Base-by-base conservation (phyloP, 2,113 vertebrate species). In the Leiothrix lutea region DNA sequence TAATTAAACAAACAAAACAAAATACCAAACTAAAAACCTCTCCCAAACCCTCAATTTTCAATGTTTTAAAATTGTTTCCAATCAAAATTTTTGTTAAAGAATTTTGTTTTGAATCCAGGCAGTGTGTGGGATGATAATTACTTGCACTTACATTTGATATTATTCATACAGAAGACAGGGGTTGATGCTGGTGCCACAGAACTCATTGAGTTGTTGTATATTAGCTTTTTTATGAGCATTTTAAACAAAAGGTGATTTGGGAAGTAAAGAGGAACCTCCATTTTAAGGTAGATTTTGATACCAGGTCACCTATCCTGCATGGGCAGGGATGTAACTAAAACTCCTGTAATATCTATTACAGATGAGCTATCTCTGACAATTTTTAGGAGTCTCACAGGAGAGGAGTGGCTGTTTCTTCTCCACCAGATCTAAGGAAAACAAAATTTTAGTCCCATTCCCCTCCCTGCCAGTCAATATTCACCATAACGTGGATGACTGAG, bases 21-120 rank as follows among this genome's bases (percentile, higher is more conserved):
- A 61, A 19, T 38, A 8, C 3, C 5, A 24, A 33, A 17, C 21
- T 6, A 62, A 36, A 50, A 16, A 20, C 0, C 5, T 5, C 7
- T 28, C 9, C 9, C 24, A 18, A 33, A 40, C 14, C 14, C 21
- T 22, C 8, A 14, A 3, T 35, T 74, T 67, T 10, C 11, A 25
- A 53, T 71, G 36, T 91, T 94, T 94, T 88, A 10, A 66, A 93
- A 65, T 50, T 36, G 21, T 86, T 95, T 94, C 36, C 9, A 45
- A 58, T 70, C 15, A 48, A 51, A 47, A 12, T 50, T 61, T 50
- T 36, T 83, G 18, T 58, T 86, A 12, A 58, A 65, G 26, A 51
- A 38, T 38, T 86, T 84, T 75, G 12, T 80, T 93, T 60, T 88
- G 38, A 92, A 71, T 94, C 88, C 72, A 81, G 69, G 51, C 48